phyloP scores from a whole-genome alignment of 2,888 invertebrate species.

The Cataglyphis cursor region DNA sequence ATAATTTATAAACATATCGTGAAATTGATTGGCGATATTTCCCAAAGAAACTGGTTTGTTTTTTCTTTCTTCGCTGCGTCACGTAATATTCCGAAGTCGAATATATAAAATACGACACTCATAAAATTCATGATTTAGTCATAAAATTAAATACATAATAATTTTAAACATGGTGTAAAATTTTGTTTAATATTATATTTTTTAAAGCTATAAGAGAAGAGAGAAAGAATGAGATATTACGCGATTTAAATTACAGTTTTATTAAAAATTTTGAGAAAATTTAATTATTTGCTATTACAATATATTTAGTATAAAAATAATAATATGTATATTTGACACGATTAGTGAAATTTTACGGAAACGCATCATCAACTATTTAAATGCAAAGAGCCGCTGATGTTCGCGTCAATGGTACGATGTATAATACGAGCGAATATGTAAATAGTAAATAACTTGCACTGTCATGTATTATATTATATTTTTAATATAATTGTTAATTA shows the following conservation, averaged over 20 bases:
- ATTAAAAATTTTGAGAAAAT: background rate
- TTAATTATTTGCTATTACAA: background rate
- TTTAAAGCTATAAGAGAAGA: background rate
- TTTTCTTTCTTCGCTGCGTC: background rate
- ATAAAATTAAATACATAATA: background rate
- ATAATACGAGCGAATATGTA: background rate
- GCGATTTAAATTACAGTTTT: background rate
- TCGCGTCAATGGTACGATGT: background rate
- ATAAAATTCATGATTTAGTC: background rate
- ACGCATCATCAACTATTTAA: background rate
- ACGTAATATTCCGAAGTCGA: background rate
- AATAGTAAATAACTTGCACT: background rate
- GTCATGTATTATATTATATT: background rate
- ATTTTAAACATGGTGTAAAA: background rate
- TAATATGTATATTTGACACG: background rate
- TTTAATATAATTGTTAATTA: background rate
- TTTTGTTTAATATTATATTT: background rate
- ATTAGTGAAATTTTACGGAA: background rate
- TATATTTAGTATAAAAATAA: background rate
- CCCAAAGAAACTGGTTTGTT: background rate
- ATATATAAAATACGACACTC: background rate
- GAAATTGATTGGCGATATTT: conserved; percentile 23
- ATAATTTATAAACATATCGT: background rate
- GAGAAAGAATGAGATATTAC: background rate
- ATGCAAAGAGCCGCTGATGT: conserved; percentile 23